Conservation (phyloP, 2,797 vertebrate species). For the Champsocephalus gunnari region DNA sequence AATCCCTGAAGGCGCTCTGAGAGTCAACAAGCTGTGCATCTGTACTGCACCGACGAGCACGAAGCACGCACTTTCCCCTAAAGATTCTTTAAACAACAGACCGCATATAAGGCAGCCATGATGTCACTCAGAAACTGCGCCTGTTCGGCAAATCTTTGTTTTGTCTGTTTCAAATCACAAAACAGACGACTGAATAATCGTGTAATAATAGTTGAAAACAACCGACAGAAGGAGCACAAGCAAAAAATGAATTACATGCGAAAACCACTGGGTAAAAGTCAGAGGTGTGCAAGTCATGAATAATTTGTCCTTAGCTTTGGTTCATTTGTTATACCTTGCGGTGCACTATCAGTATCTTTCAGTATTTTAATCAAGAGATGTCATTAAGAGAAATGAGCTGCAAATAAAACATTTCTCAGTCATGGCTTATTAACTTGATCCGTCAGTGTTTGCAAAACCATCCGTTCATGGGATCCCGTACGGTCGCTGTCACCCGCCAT, state of each 20-base stretch:
- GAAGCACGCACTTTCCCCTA: conserved; percentile 8
- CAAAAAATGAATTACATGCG: background rate
- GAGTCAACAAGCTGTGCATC: conserved; percentile 78
- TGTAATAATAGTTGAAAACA: background rate
- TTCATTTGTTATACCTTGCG: background rate
- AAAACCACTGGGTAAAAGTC: conserved; percentile 40
- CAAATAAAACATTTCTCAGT: conserved; percentile 22
- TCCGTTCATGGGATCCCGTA: conserved; percentile 62
- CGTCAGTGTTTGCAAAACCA: conserved; percentile 24
- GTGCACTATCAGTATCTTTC: background rate
- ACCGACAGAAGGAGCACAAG: background rate
- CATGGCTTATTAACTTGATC: conserved; percentile 14
- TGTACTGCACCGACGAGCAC: conserved; percentile 28
- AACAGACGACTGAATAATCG: background rate
- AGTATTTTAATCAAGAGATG: conserved; percentile 1
- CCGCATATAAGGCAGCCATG: fast-evolving
- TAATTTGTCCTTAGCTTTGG: background rate
- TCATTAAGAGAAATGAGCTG: conserved; percentile 9
- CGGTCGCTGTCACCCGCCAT: conserved; percentile 44
- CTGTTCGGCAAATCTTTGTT: too few species aligned
- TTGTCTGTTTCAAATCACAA: background rate
- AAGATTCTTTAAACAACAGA: conserved; percentile 8
- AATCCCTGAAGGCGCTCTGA: conserved; percentile 55
- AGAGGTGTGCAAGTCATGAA: background rate
- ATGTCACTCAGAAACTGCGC: background rate